Conservation (phyloP, 2,888 invertebrate genomes). For the Leucophenga montana region DNA sequence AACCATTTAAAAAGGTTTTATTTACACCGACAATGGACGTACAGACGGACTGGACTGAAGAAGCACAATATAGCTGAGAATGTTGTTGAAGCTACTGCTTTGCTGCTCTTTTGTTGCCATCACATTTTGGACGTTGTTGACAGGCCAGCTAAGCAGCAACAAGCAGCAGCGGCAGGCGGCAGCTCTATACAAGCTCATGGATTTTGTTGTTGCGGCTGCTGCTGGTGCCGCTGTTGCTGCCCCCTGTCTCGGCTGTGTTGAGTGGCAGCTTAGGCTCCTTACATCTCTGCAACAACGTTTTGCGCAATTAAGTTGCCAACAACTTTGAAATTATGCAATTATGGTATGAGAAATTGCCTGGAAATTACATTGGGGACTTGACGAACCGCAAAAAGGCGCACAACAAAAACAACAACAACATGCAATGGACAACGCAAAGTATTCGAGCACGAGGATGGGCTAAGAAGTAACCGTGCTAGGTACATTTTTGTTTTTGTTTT, state of each 20-base stretch:
- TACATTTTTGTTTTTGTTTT: too few species aligned
- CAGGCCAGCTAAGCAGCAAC: slow-evolving; percentile 2
- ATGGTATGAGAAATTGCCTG: slow-evolving; percentile 70
- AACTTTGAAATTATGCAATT: slow-evolving; percentile 72
- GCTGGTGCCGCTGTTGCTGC: too few species aligned
- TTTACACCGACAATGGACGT: slow-evolving; percentile 55
- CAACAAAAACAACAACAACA: slow-evolving; percentile 2
- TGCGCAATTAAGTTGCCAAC: slow-evolving; percentile 72
- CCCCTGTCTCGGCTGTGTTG: slow-evolving; percentile 45
- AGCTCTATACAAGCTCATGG: slow-evolving; percentile 12
- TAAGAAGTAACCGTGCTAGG: not conserved
- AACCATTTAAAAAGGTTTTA: slow-evolving; percentile 69
- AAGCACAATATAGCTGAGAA: not conserved
- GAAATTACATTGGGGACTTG: slow-evolving; percentile 65
- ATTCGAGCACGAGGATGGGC: not conserved
- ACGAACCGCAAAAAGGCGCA: slow-evolving; percentile 52
- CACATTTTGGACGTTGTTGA: too few species aligned
- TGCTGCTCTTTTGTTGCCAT: not conserved
- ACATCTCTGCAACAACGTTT: slow-evolving; percentile 31
- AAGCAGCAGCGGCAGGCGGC: slow-evolving; percentile 25
- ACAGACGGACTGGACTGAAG: not conserved
- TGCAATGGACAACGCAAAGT: not conserved
- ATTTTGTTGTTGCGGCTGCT: slow-evolving; percentile 5
- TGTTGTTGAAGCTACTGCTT: not conserved
- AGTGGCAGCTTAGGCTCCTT: slow-evolving; percentile 52